phyloP scores from a whole-genome alignment of 1,140 invertebrate genomes.

The Drosophila cardini region DNA sequence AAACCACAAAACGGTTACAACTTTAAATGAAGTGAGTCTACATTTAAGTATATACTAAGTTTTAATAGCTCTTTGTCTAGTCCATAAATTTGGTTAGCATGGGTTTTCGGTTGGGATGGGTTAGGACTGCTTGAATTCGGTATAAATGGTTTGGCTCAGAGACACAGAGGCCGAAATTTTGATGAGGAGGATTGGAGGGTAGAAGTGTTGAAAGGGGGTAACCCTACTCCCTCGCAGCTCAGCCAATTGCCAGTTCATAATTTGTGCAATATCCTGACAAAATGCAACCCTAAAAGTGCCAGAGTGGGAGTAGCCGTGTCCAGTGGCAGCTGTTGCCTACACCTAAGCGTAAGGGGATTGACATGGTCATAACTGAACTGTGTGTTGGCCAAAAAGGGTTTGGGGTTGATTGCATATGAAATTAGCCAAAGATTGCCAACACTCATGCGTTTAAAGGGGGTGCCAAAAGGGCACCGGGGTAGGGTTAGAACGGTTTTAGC shows the following conservation, averaged over 20 bases:
- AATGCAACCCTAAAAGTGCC: constrained; percentile 27
- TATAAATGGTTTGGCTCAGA: not conserved
- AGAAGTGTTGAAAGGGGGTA: too few relatives aligned
- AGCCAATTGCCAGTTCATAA: constrained; percentile 56
- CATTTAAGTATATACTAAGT: constrained; percentile 2
- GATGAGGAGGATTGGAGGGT: too few relatives aligned
- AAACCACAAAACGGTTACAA: not conserved
- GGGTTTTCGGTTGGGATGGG: not conserved
- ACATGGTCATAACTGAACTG: constrained; percentile 31
- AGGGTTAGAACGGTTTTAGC: not conserved
- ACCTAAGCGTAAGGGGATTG: constrained; percentile 32
- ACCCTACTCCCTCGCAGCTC: not conserved
- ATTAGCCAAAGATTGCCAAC: constrained; percentile 58
- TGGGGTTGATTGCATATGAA: constrained; percentile 48
- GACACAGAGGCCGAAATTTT: constrained; percentile 12
- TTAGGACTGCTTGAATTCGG: not conserved
- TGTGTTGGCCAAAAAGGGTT: not conserved
- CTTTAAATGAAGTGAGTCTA: not conserved
- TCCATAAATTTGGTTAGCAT: constrained; percentile 12
- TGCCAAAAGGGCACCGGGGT: not conserved
- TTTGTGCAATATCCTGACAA: constrained; percentile 45
- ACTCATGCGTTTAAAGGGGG: constrained; percentile 25
- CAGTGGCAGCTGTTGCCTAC: constrained; percentile 41
- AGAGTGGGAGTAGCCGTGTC: not conserved
- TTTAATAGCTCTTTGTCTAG: constrained; percentile 6